phyloP scores from a whole-genome alignment of 2,113 vertebrate species.

The Solea senegalensis region DNA sequence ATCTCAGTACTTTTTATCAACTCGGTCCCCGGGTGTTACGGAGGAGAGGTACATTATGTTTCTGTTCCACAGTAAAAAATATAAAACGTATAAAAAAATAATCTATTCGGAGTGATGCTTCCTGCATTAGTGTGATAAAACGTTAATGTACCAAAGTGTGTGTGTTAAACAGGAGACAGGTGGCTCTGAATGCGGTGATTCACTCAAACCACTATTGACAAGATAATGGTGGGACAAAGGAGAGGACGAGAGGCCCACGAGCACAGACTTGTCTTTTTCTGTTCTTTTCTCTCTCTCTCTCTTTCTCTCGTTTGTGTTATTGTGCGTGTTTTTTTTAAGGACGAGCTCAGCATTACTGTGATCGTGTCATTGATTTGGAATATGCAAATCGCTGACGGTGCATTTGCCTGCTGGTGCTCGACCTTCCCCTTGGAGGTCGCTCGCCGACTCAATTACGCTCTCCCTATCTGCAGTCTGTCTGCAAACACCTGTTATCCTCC shows the following conservation, averaged over 20 bases:
- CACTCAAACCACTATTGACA: slow-evolving; percentile 55
- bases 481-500: slow-evolving; percentile 84
- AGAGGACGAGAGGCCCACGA: slow-evolving; percentile 38
- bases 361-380: slow-evolving; percentile 81
- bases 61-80: slow-evolving; percentile 20
- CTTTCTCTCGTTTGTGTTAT: slow-evolving; percentile 4
- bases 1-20: slow-evolving; percentile 35
- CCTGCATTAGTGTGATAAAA: slow-evolving; percentile 38
- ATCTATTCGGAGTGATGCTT: slow-evolving; percentile 28
- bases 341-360: slow-evolving; percentile 70
- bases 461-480: slow-evolving; percentile 83
- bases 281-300: slow-evolving; percentile 28
- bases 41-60: neutral
- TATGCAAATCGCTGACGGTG: slow-evolving; percentile 85
- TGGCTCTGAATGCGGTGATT: slow-evolving; percentile 72
- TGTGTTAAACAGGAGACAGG: slow-evolving; percentile 68
- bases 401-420: slow-evolving; percentile 85
- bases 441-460: slow-evolving; percentile 83
- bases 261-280: slow-evolving; percentile 34
- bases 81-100: slow-evolving; percentile 23
- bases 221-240: slow-evolving; percentile 38
- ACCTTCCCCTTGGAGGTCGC: slow-evolving; percentile 85
- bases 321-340: slow-evolving; percentile 46
- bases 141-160: slow-evolving; percentile 40
- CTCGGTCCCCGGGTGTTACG: no score